phyloP scores from a whole-genome alignment of 1,140 invertebrate genomes.

The Leptinotarsa defecta region DNA sequence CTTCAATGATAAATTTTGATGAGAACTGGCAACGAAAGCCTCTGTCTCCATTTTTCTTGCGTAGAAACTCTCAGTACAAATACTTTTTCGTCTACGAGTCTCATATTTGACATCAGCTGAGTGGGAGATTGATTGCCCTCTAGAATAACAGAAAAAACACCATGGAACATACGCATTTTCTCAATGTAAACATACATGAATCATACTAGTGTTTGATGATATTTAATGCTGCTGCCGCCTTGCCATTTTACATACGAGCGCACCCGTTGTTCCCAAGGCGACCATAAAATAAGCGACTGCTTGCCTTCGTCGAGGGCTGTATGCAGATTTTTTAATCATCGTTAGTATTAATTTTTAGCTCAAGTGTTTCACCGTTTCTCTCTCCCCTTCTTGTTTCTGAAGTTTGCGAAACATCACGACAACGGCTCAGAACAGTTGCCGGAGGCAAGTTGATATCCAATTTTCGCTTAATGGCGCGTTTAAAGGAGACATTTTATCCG shows the following conservation, averaged over 20 bases:
- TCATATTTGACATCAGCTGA: too few relatives aligned
- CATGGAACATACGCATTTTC: slow-evolving; percentile 17
- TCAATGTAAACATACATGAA: slow-evolving; percentile 22
- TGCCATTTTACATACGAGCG: slow-evolving; percentile 41
- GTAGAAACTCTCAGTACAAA: too few relatives aligned
- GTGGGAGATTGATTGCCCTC: slow-evolving; percentile 7
- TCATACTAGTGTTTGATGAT: slow-evolving; percentile 20
- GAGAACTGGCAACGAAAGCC: too few relatives aligned
- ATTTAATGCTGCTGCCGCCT: slow-evolving; percentile 33
- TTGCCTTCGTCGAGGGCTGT: slow-evolving; percentile 31
- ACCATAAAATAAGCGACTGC: slow-evolving; percentile 41
- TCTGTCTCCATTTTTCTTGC: too few relatives aligned
- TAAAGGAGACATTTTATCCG: slow-evolving; percentile 22
- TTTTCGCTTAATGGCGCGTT: slow-evolving; percentile 23
- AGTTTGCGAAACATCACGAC: slow-evolving; percentile 14
- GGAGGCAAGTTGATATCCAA: slow-evolving; percentile 23
- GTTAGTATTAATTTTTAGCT: slow-evolving; percentile 43
- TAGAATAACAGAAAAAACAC: slow-evolving; percentile 7
- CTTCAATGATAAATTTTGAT: too few relatives aligned
- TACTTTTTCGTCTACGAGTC: too few relatives aligned
- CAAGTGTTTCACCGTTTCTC: slow-evolving; percentile 30
- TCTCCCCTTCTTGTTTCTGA: slow-evolving; percentile 14
- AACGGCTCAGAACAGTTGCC: slow-evolving; percentile 21
- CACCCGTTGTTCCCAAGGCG: slow-evolving; percentile 37
- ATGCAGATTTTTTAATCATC: slow-evolving; percentile 47